Conservation (phyloP, 2,888 invertebrate genomes). For the Hyposoter dolosus region DNA sequence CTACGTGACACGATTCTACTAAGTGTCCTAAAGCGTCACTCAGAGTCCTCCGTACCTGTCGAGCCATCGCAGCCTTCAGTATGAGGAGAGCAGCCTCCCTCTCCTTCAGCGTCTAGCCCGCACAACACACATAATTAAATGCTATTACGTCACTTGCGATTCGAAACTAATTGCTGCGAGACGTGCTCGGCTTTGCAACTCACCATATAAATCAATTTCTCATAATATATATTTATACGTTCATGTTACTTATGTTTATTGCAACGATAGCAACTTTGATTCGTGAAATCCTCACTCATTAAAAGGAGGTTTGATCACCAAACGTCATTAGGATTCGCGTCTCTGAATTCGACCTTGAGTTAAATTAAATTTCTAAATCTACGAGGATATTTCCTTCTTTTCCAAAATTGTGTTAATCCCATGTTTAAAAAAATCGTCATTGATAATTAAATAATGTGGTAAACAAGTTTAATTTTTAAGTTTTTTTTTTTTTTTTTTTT, state of each 20-base stretch:
- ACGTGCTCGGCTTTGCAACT: slow-evolving; percentile 39
- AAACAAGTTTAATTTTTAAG: neutral
- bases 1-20: slow-evolving; percentile 76
- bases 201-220: slow-evolving; percentile 32
- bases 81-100: slow-evolving; percentile 96
- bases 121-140: slow-evolving; percentile 84
- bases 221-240: neutral
- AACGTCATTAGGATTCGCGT: neutral
- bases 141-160: slow-evolving; percentile 70
- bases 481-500: too few species aligned
- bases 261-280: neutral
- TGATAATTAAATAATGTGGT: neutral
- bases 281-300: neutral
- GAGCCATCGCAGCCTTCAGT: slow-evolving; percentile 97
- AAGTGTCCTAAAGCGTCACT: slow-evolving; percentile 82
- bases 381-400: neutral
- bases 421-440: neutral
- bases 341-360: neutral
- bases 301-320: neutral
- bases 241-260: neutral
- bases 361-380: neutral
- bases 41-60: slow-evolving; percentile 89
- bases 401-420: neutral
- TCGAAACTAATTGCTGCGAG: slow-evolving; percentile 57
- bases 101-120: slow-evolving; percentile 90